Evolutionary conservation across 1,140 invertebrate genomes (phyloP).

Genomic region (Hyposmocoma kahamanoa): DNA sequence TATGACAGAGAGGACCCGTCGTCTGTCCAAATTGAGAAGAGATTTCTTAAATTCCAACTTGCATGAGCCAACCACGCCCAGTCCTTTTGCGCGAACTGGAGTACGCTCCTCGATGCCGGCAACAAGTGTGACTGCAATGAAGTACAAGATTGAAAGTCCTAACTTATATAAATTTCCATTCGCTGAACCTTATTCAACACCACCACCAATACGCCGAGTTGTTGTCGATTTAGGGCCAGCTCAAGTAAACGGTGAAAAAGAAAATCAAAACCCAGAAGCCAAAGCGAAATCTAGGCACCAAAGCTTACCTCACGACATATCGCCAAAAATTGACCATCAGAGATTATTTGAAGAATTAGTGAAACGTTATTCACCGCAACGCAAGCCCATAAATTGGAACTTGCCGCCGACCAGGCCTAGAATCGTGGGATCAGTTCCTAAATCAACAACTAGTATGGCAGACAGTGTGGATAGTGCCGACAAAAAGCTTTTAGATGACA

Average conservation of each 20-base stretch:
- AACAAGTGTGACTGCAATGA: conserved; percentile 34
- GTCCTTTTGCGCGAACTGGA: conserved; percentile 48
- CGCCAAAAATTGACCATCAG: conserved; percentile 52
- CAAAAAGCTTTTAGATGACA: conserved; percentile 30
- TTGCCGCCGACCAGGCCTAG: conserved; percentile 58
- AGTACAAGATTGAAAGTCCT: conserved; percentile 60
- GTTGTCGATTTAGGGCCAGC: conserved; percentile 43
- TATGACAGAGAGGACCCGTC: conserved; percentile 53
- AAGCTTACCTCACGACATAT: conserved; percentile 39
- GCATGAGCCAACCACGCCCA: conserved; percentile 43
- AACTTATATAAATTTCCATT: conserved; percentile 69
- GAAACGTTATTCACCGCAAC: conserved; percentile 61
- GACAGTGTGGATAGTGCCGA: conserved; percentile 37
- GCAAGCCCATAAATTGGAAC: conserved; percentile 59
- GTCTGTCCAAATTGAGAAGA: conserved; percentile 53
- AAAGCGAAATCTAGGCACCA: conserved; percentile 31
- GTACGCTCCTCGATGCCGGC: conserved; percentile 53
- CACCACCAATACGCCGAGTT: conserved; percentile 48
- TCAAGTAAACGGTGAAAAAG: conserved; percentile 36
- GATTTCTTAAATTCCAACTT: conserved; percentile 63
- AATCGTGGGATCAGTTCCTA: conserved; percentile 58
- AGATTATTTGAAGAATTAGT: conserved; percentile 61
- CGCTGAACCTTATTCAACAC: conserved; percentile 62
- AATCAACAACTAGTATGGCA: conserved; percentile 48
- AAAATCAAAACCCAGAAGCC: conserved; percentile 40